Conservation (phyloP, 2,113 vertebrate genomes). For the Hystrix brachyura region DNA sequence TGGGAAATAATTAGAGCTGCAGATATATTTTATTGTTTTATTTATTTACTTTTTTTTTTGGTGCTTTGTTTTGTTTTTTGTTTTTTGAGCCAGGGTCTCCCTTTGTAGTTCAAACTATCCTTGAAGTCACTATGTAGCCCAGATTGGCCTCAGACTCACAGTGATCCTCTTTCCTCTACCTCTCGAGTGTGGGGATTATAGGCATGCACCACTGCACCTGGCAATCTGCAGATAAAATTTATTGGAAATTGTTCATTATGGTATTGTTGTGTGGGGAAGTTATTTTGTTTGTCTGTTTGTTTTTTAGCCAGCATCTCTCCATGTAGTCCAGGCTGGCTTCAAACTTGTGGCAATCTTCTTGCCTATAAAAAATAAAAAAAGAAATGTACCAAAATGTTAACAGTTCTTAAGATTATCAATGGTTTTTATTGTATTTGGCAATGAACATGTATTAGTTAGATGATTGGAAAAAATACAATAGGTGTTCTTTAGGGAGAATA, state of each 20-base stretch:
- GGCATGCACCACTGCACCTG: not conserved
- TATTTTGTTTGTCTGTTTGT: not conserved
- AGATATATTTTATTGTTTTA: not conserved
- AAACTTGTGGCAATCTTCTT: not conserved
- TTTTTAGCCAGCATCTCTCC: not conserved
- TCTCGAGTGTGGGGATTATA: not conserved
- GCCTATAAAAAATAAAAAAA: not conserved
- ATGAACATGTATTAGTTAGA: not conserved
- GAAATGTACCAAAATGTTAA: constrained; percentile 56
- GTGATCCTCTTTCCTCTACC: not conserved
- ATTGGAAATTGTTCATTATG: not conserved
- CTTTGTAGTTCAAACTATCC: not conserved
- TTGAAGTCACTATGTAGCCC: not conserved
- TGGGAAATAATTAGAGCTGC: constrained; percentile 55
- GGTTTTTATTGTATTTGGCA: constrained; percentile 56
- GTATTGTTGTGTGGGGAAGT: not conserved
- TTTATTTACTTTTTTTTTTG: not conserved
- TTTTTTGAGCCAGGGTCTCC: not conserved
- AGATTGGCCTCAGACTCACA: not conserved
- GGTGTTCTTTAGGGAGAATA: not conserved
- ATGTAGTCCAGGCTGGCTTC: not conserved
- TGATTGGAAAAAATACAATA: not conserved
- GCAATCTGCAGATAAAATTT: not conserved
- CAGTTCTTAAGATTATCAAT: constrained; percentile 6
- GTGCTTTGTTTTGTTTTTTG: not conserved